Conservation (phyloP, 2,797 vertebrate genomes). For the Spinus olivaceus region DNA sequence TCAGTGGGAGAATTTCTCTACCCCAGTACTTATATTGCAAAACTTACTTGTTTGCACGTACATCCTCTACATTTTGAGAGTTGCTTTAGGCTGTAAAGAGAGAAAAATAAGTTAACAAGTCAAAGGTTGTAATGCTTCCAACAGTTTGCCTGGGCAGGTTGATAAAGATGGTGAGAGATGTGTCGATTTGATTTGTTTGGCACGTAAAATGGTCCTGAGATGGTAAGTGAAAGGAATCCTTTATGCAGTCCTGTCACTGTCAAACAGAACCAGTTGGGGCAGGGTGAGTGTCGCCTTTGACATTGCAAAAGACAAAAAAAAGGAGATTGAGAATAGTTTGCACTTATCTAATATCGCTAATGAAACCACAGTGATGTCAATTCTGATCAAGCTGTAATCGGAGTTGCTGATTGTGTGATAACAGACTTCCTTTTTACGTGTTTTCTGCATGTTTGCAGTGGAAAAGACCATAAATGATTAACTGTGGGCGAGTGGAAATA, state of each 20-base stretch:
- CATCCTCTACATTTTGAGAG: neutral
- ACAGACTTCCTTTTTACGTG: slow-evolving; percentile 78
- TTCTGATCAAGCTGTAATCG: slow-evolving; percentile 76
- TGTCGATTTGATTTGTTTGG: slow-evolving; percentile 20
- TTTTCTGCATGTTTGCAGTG: slow-evolving; percentile 73
- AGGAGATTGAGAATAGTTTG: slow-evolving; percentile 63
- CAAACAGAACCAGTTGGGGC: neutral
- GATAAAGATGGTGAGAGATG: slow-evolving; percentile 23
- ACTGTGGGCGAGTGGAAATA: slow-evolving; percentile 85
- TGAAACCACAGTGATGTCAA: slow-evolving; percentile 80
- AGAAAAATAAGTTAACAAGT: slow-evolving; percentile 74
- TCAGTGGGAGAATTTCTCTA: slow-evolving; percentile 5
- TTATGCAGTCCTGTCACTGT: neutral
- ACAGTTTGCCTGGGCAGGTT: slow-evolving; percentile 61
- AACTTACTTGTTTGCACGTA: slow-evolving; percentile 33
- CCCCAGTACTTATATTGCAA: slow-evolving; percentile 6
- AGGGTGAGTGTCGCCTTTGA: neutral
- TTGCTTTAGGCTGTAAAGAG: slow-evolving; percentile 69
- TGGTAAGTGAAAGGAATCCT: slow-evolving; percentile 21
- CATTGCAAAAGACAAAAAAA: slow-evolving; percentile 39
- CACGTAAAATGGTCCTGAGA: neutral
- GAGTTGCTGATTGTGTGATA: slow-evolving; percentile 76
- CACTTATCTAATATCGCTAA: slow-evolving; percentile 73
- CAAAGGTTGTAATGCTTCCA: slow-evolving; percentile 61
- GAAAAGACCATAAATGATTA: slow-evolving; percentile 76